phyloP scores from a whole-genome alignment of 92 coral and sea anemone genomes.

The Zoanthus sociatus region DNA sequence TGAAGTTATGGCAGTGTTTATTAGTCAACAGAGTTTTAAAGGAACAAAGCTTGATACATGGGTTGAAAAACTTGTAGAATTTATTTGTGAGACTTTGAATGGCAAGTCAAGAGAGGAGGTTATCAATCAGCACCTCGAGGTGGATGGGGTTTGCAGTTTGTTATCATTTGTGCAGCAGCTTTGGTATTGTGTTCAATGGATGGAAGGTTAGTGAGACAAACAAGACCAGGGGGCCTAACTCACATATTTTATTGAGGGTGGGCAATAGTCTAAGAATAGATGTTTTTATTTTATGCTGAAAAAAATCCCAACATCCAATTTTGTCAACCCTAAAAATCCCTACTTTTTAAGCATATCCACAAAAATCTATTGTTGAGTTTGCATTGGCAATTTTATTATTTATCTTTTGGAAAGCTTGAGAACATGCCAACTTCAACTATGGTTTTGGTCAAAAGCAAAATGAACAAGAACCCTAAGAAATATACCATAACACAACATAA shows the following conservation, averaged over 20 bases:
- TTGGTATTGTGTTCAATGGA: constrained; percentile 17
- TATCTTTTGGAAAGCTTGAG: no score
- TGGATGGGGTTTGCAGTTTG: constrained; percentile 65
- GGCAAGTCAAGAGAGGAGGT: constrained; percentile 43
- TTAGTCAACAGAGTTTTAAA: constrained; percentile 20
- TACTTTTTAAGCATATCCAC: no score
- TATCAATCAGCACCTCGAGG: constrained; percentile 42
- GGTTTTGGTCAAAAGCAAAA: no score
- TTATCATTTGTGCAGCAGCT: constrained; percentile 63
- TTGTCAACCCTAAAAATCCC: no score
- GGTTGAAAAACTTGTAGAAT: constrained; percentile 62
- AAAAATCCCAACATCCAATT: no score
- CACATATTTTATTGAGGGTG: not conserved
- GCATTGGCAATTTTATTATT: no score
- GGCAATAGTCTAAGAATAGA: no score
- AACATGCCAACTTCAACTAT: no score
- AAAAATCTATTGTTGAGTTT: no score
- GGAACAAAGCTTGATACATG: constrained; percentile 24
- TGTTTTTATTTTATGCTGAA: no score
- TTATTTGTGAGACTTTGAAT: constrained; percentile 61
- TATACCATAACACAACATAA: no score
- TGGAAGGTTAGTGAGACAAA: constrained; percentile 10
- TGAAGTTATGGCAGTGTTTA: constrained; percentile 70
- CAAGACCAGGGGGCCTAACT: not conserved
- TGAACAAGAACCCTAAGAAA: no score